Conservation (phyloP, 2,113 vertebrate species). For the Podocnemis expansa region DNA sequence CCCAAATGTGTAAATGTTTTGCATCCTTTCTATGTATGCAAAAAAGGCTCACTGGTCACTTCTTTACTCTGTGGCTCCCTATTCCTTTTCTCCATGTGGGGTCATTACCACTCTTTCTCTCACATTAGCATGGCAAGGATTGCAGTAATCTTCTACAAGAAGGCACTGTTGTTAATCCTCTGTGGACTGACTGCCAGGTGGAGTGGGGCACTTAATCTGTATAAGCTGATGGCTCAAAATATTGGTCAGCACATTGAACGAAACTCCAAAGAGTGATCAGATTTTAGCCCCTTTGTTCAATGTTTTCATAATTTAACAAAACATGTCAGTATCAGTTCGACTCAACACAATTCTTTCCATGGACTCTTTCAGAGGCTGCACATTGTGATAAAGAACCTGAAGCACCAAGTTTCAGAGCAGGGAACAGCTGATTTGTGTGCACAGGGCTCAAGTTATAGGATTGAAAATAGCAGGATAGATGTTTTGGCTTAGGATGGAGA, state of each 20-base stretch:
- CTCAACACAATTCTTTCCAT: background rate
- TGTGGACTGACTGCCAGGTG: background rate
- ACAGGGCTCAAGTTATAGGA: background rate
- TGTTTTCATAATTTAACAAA: background rate
- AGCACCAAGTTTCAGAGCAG: background rate
- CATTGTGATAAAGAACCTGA: background rate
- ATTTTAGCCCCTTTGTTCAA: background rate
- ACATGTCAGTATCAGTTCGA: background rate
- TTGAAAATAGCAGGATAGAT: background rate
- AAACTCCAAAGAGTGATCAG: background rate
- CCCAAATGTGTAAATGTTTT: background rate
- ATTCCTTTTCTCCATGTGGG: background rate
- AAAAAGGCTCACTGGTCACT: background rate
- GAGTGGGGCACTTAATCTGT: background rate
- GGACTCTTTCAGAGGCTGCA: background rate
- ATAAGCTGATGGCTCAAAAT: background rate
- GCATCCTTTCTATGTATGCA: background rate
- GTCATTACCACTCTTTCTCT: background rate
- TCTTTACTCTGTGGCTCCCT: background rate
- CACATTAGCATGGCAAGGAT: background rate
- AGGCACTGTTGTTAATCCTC: background rate
- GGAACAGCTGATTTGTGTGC: background rate
- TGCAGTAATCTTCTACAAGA: background rate
- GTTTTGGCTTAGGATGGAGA: background rate
- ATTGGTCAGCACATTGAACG: background rate